phyloP scores from a whole-genome alignment of 2,113 vertebrate genomes.

The Sigmodon hispidus region DNA sequence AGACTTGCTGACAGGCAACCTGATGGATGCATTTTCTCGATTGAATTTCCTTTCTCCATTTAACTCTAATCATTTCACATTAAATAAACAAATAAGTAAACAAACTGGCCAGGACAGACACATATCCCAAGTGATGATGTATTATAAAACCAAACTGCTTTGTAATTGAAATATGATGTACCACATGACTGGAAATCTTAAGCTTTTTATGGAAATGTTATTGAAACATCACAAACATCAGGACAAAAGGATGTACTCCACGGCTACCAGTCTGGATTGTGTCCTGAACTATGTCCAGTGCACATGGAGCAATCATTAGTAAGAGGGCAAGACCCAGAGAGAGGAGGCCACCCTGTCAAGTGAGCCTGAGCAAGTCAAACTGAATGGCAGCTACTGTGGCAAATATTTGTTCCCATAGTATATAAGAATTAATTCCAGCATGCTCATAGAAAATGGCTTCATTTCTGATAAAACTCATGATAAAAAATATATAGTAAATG shows the following conservation, averaged over 20 bases:
- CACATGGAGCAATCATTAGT: neutral
- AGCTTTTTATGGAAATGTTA: neutral
- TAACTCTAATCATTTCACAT: neutral
- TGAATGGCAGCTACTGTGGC: neutral
- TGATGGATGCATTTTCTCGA: neutral
- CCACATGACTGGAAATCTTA: neutral
- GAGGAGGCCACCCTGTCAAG: neutral
- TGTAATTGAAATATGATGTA: neutral
- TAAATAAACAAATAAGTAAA: neutral
- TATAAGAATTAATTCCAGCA: neutral
- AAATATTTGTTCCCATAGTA: neutral
- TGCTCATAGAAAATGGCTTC: neutral
- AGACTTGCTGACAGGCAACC: neutral
- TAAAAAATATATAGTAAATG: neutral
- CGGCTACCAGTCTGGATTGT: neutral
- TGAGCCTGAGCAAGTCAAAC: neutral
- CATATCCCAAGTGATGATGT: neutral
- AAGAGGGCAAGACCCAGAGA: neutral
- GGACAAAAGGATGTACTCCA: neutral
- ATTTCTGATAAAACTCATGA: neutral
- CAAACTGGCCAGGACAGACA: neutral
- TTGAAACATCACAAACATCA: neutral
- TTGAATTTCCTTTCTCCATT: neutral
- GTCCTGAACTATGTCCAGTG: neutral
- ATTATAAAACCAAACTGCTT: neutral